These are phyloP conservation scores for Heteromurus nitidus DNA, from an alignment of 2,888 invertebrate genomes.

Conservation along the genomic window DNA sequence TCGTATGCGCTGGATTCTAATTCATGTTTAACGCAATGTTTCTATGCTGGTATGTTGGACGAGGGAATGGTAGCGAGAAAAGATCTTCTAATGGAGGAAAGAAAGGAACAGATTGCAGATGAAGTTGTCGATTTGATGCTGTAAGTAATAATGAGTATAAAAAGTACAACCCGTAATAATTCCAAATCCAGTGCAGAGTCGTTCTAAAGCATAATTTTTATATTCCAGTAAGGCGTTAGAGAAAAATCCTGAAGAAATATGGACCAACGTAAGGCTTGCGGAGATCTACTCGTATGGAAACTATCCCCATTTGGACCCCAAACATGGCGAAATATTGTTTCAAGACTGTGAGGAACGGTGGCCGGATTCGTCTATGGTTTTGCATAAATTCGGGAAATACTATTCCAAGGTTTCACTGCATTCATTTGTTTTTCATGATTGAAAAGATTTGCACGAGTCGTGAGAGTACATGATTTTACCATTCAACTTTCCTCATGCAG, in stretches of 20 bases:
- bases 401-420: neutral
- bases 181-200: neutral
- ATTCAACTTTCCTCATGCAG: neutral
- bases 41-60: slow-evolving; percentile 27
- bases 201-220: neutral
- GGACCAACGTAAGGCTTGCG: slow-evolving; percentile 14
- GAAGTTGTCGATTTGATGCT: neutral
- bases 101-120: neutral
- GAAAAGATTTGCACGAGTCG: neutral
- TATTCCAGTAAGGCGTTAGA: slow-evolving; percentile 8
- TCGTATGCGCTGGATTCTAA: slow-evolving; percentile 10
- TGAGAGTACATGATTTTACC: neutral
- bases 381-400: neutral
- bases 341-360: slow-evolving; percentile 14
- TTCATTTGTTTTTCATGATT: neutral
- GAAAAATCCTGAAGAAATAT: slow-evolving; percentile 13
- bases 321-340: neutral
- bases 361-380: neutral
- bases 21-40: neutral
- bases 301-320: slow-evolving; percentile 19
- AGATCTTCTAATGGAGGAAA: neutral
- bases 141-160: slow-evolving; percentile 4
- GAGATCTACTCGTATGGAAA: slow-evolving; percentile 23
- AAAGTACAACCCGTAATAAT: neutral
- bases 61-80: neutral